Evolutionary conservation across 1,140 invertebrate species (phyloP), one percentile per base, ranked within the genome.

Genomic region (Coenobita brevimanus): DNA sequence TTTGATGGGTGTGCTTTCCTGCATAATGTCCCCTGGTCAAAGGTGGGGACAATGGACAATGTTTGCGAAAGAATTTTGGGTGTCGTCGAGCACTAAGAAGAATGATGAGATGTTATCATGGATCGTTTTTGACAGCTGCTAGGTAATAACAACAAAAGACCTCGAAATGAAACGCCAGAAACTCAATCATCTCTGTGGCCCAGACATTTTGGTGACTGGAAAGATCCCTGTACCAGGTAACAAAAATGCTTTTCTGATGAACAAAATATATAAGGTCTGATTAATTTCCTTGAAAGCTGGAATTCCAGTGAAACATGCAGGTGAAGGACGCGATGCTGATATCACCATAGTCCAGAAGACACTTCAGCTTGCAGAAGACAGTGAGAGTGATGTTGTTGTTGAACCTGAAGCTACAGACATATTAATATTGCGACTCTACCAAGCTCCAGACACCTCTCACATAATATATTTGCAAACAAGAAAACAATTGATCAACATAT

Each of bases 201-300:
- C n/a, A 67, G 64, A 67, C n/a, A n/a, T 67, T 67, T 67, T n/a
- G n/a, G 8, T 67, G 6, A 67, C 64, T n/a, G n/a, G n/a, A n/a
- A n/a, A n/a, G n/a, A 67, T 6, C 64, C 6, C 64, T n/a, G n/a
- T 6, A 24, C n/a, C 64, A 6, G n/a, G 6, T n/a, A 67, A 67
- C 6, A 67, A 67, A 33, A n/a, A 67, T 8, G 64, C 30, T 6
- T 67, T 67, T 67, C 64, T 67, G 64, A n/a, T n/a, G 6, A 67
- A 67, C 64, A 67, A 67, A 67, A 67, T 8, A 24, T 8, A 67
- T 67, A 67, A n/a, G n/a, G n/a, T 6, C 64, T 67, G 6, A 67
- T 67, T n/a, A 67, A 6, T n/a, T 6, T 67, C n/a, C n/a, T 8
- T n/a, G n/a, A 6, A 67, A 67, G 64, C 64, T 67, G 64, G n/a